Evolutionary conservation across 2,797 vertebrate species (phyloP).

Genomic region (Myotis pilosus): DNA sequence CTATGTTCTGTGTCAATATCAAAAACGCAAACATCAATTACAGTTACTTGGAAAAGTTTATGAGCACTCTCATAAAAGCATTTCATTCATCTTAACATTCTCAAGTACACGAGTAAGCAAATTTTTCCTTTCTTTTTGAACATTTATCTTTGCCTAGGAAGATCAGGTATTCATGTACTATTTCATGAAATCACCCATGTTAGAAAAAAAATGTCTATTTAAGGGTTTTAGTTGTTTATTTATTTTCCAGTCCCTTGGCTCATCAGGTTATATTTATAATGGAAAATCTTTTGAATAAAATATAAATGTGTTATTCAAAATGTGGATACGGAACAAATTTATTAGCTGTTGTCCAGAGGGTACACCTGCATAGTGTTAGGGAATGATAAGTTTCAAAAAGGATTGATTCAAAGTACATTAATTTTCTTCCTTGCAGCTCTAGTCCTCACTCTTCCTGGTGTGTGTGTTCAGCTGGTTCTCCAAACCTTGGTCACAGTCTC

Average conservation of each 20-base stretch:
- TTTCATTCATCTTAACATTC: constrained; percentile 13
- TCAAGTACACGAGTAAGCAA: neutral
- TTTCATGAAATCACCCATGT: neutral
- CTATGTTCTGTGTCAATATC: neutral
- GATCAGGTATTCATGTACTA: neutral
- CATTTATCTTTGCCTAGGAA: neutral
- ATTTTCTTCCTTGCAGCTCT: neutral
- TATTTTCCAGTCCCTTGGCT: constrained; percentile 1
- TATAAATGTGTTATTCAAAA: constrained; percentile 27
- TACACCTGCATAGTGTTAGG: neutral
- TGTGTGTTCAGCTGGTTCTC: constrained; percentile 69
- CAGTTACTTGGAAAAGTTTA: constrained; percentile 10
- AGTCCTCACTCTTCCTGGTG: neutral
- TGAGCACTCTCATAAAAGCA: neutral
- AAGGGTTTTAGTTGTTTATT: neutral
- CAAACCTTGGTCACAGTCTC: constrained; percentile 60
- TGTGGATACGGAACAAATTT: neutral
- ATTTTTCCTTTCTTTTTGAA: neutral
- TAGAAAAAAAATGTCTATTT: neutral
- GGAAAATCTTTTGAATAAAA: constrained; percentile 14
- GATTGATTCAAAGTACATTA: constrained; percentile 22
- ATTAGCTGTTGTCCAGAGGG: constrained; percentile 11
- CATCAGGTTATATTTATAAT: neutral
- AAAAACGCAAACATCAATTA: constrained; percentile 12
- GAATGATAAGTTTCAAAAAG: neutral